Evolutionary conservation across 2,797 vertebrate species (phyloP), one percentile per base, ranked within the genome.

Genomic region (Ctenosaura bakeri): DNA sequence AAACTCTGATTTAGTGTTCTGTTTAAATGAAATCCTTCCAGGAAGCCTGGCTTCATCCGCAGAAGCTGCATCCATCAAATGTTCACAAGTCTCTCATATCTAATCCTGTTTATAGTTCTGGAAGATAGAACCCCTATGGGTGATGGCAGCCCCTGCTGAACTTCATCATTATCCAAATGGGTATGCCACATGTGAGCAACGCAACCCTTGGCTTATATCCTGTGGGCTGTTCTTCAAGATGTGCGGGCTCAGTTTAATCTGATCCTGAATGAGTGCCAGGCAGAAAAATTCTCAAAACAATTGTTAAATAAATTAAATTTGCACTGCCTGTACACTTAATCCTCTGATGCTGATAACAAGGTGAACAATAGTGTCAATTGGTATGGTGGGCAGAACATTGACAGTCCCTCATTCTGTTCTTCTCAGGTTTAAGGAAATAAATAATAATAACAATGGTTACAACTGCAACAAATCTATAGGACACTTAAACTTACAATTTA

Each of bases 1-100:
- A 87, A 88, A 89, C 32, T 86, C 86, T 84, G 87, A 95, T 92
- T 94, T 89, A 93, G 71, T 73, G 38, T 90, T 88, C 82, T 93
- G 26, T 35, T 93, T 79, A 93, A 93, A 90, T 91, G 5, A 90
- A 95, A 84, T 88, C 91, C 77, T 95, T 93, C 92, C 92, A 94
- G 91, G 93, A 95, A 95, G 38, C 29, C 69, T 83, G 62, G 74
- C n/a, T 93, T 81, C 91, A 91, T 32, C 0, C 0, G 42, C 78
- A 18, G 73, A 94, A 87, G 89, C 92, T 85, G n/a, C 4, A 90
- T 76, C 71, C 59, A 83, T 87, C 71, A 89, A 83, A 54, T 22
- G 42, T 87, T 84, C 80, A 79, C 90, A 91, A 56, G 0, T 71
- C 22, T 80, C 88, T 38, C 8, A 50, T 59, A 86, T 52, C 38